phyloP scores from a whole-genome alignment of 2,888 invertebrate species.

The Didymodactylos carnosus region DNA sequence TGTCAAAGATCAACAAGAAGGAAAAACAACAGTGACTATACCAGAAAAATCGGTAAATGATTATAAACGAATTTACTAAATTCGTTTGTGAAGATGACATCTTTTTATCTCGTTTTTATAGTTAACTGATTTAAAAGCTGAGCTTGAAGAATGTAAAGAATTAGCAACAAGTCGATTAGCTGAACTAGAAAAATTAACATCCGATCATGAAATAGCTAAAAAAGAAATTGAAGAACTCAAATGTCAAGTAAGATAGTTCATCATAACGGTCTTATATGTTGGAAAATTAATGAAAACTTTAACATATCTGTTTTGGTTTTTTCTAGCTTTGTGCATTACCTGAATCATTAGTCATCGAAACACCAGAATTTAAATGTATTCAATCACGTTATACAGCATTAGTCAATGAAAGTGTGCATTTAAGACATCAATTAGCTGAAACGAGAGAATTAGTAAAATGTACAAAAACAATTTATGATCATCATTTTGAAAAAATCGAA shows the following conservation, averaged over 20 bases:
- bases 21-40: background rate
- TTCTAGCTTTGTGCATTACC: slow-evolving; percentile 71
- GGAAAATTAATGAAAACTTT: too few species aligned
- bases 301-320: too few species aligned
- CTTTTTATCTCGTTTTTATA: slow-evolving; percentile 20
- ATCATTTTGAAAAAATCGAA: slow-evolving; percentile 96
- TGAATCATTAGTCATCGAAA: slow-evolving; percentile 86
- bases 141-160: slow-evolving; percentile 76
- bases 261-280: too few species aligned
- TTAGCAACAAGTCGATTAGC: slow-evolving; percentile 63
- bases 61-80: slow-evolving; percentile 26
- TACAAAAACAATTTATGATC: slow-evolving; percentile 72
- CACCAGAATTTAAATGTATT: slow-evolving; percentile 88
- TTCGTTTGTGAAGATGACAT: slow-evolving; percentile 28
- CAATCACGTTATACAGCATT: slow-evolving; percentile 93
- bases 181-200: slow-evolving; percentile 76
- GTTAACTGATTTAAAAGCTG: slow-evolving; percentile 55
- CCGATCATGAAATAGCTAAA: slow-evolving; percentile 72
- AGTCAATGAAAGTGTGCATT: slow-evolving; percentile 76
- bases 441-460: slow-evolving; percentile 61
- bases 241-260: slow-evolving; percentile 34
- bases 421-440: slow-evolving; percentile 82
- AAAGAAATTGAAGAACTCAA: slow-evolving; percentile 68
- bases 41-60: slow-evolving; percentile 22
- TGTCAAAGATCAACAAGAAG: background rate